Evolutionary conservation across 2,888 invertebrate genomes (phyloP), one percentile per base, ranked within the genome.

Genomic region (Hedychridium roseum): DNA sequence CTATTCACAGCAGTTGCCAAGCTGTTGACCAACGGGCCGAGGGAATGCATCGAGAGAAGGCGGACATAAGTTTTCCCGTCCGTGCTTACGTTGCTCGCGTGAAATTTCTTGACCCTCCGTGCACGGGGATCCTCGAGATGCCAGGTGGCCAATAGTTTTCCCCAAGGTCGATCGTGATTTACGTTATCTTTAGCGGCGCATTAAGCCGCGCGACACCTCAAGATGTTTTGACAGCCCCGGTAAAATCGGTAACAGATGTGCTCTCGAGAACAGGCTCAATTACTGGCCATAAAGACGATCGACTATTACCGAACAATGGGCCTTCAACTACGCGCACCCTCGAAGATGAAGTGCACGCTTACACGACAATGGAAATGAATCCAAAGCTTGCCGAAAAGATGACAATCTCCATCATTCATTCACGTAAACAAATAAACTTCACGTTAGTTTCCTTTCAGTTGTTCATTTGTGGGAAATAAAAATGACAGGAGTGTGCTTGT

Each of bases 151-250:
- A 48, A 50, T 53, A 48, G 21, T 51, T 49, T 42, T 20, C 21
- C 41, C 21, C 40, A 2, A 18, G 35, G 9, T 28, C 37, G 26
- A 12, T 14, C 38, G 43, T 60, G 58, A 60, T 63, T 65, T 57
- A 63, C 57, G 52, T 46, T 54, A 50, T 56, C 51, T 50, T 64
- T 60, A 54, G 50, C 56, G 36, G 12, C 31, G 49, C 50, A 53
- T 60, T 56, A 57, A 65, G 48, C 15, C 15, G 36, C 53, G 56
- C 54, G 54, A 53, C 53, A 54, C 51, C 46, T 36, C 30, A 23
- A 42, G 34, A 50, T 46, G 46, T 51, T 58, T 58, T 49, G 54
- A 57, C 57, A 53, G 46, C 39, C 27, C 12, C 3, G 2, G 34
- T 43, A 45, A 28, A 31, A 18, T 40, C 17, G 32, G 26, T 39